phyloP scores from a whole-genome alignment of 2,797 vertebrate species.

The Lithobates sylvaticus region DNA sequence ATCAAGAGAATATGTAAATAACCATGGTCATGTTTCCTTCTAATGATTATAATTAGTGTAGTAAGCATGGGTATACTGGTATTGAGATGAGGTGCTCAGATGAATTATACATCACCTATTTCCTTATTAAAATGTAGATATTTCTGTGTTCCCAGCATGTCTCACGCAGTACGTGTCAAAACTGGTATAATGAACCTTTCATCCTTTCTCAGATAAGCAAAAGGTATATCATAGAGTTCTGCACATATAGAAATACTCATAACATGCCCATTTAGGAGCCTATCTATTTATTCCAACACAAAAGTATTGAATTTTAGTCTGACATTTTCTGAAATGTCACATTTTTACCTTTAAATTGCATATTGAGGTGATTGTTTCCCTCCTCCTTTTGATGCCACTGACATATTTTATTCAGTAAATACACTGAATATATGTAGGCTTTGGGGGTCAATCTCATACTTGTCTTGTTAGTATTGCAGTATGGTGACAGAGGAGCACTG shows the following conservation, averaged over 20 bases:
- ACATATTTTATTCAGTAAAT: background rate
- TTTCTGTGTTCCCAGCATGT: constrained; percentile 32
- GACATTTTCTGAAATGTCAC: constrained; percentile 26
- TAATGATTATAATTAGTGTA: constrained; percentile 39
- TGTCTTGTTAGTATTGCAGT: background rate
- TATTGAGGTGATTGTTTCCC: background rate
- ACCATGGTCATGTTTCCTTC: constrained; percentile 7
- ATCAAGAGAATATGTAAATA: constrained; percentile 36
- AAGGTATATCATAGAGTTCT: constrained; percentile 34
- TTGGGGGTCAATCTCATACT: background rate
- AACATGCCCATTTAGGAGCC: background rate
- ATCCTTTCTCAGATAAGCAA: constrained; percentile 44
- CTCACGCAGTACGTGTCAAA: constrained; percentile 33
- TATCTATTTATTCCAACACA: background rate
- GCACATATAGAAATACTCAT: background rate
- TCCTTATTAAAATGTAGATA: constrained; percentile 56
- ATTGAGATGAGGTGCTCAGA: constrained; percentile 14
- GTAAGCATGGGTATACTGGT: constrained; percentile 6
- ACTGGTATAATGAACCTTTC: constrained; percentile 52
- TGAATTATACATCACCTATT: constrained; percentile 42
- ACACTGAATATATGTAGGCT: background rate
- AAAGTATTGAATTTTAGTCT: constrained; percentile 1
- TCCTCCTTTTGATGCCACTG: background rate
- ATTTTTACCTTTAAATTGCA: background rate
- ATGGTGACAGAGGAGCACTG: background rate